Conservation (phyloP, 2,888 invertebrate species). For the Leistus spinibarbis region DNA sequence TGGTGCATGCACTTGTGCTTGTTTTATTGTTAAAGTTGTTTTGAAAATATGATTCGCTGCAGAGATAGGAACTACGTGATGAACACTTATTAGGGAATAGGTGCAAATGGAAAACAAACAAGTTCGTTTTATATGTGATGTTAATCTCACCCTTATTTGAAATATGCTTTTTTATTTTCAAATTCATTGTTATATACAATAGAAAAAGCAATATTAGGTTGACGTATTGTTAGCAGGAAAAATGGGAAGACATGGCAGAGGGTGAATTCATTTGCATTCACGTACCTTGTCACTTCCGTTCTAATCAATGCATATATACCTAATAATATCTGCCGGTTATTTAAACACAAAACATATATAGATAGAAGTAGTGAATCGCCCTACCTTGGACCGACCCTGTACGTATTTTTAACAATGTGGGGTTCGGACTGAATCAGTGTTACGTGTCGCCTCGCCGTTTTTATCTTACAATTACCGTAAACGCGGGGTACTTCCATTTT, state of each 20-base stretch:
- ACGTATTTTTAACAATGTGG: neutral
- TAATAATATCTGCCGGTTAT: neutral
- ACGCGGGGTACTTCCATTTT: neutral
- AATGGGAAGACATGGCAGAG: constrained; percentile 1
- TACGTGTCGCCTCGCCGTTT: neutral
- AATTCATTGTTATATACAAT: neutral
- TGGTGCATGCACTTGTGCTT: too few relatives aligned
- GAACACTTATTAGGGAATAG: constrained; percentile 13
- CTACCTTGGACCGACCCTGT: neutral
- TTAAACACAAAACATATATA: neutral
- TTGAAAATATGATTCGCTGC: neutral
- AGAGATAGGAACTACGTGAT: neutral
- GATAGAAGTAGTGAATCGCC: neutral
- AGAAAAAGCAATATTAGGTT: neutral
- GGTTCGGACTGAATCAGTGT: constrained; percentile 3
- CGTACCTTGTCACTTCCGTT: neutral
- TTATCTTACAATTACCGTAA: neutral
- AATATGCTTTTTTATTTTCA: neutral
- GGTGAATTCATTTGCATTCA: neutral
- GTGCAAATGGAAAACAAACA: constrained; percentile 32
- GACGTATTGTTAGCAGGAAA: neutral
- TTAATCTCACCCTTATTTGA: constrained; percentile 17
- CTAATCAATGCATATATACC: neutral
- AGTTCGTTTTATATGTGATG: constrained; percentile 18
- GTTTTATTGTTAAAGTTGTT: neutral